Evolutionary conservation across 2,113 vertebrate genomes (phyloP).

Genomic region (Gila orcuttii): DNA sequence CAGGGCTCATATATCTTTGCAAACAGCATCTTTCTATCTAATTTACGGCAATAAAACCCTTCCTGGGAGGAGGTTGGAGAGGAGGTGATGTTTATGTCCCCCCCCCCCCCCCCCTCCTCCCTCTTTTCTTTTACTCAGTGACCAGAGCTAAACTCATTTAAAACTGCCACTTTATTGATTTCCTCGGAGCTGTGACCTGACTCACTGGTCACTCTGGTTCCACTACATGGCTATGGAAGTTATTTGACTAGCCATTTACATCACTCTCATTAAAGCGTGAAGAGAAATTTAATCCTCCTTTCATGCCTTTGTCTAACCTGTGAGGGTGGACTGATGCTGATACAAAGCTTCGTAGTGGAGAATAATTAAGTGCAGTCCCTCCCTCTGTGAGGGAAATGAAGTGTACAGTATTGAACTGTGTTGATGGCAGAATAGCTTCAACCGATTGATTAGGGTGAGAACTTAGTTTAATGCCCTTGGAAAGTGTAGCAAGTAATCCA

Average conservation of each 20-base stretch:
- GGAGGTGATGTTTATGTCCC: neutral
- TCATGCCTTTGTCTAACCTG: slow-evolving; percentile 49
- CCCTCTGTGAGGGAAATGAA: slow-evolving; percentile 68
- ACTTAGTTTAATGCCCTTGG: slow-evolving; percentile 77
- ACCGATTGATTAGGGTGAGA: slow-evolving; percentile 69
- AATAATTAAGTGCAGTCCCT: slow-evolving; percentile 70
- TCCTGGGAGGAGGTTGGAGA: neutral
- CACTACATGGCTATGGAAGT: slow-evolving; percentile 10
- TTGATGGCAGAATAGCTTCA: slow-evolving; percentile 69
- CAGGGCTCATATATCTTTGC: slow-evolving; percentile 21
- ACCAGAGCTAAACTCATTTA: neutral
- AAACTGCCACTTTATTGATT: slow-evolving; percentile 7
- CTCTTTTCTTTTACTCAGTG: neutral
- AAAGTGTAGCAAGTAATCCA: slow-evolving; percentile 75
- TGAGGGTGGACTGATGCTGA: slow-evolving; percentile 62
- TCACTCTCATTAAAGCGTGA: slow-evolving; percentile 16
- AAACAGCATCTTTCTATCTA: slow-evolving; percentile 12
- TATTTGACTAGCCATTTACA: slow-evolving; percentile 45
- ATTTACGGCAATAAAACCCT: slow-evolving; percentile 11
- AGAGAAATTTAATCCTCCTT: slow-evolving; percentile 35
- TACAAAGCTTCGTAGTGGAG: slow-evolving; percentile 50
- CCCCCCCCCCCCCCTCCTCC: too few relatives aligned
- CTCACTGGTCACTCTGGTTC: slow-evolving; percentile 41
- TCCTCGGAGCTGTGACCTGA: neutral
- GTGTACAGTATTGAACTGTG: slow-evolving; percentile 72